Evolutionary conservation across 2,113 vertebrate species (phyloP).

Genomic region (Canis aureus): DNA sequence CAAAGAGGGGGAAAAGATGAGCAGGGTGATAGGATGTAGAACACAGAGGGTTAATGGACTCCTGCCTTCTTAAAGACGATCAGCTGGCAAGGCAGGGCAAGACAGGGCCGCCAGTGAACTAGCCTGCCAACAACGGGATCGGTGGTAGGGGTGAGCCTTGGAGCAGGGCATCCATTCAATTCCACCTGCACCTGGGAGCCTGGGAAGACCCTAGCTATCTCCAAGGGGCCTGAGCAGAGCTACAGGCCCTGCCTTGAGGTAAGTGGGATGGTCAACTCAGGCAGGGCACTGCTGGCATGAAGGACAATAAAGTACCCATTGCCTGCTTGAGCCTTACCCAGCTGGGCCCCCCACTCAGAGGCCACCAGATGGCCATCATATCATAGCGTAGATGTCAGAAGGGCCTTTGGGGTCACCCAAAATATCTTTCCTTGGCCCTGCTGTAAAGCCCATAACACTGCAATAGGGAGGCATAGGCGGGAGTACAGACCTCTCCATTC

Average conservation of each 20-base stretch:
- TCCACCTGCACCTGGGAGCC: background rate
- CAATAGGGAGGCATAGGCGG: background rate
- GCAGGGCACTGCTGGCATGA: background rate
- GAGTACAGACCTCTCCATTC: background rate
- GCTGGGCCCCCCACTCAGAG: background rate
- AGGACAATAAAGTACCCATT: rapidly evolving
- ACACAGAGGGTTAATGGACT: background rate
- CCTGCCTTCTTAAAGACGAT: background rate
- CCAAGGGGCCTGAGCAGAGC: background rate
- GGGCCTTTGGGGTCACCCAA: background rate
- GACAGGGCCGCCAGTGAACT: too few relatives aligned
- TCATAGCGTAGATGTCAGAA: background rate
- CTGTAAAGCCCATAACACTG: rapidly evolving
- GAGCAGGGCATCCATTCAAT: background rate
- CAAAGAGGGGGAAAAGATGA: background rate
- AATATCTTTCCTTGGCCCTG: background rate
- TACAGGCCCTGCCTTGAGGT: background rate
- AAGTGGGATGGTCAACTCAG: background rate
- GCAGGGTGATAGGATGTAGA: background rate
- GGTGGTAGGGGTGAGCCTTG: background rate
- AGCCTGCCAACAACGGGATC: too few relatives aligned
- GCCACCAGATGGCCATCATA: background rate
- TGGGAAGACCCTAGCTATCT: background rate
- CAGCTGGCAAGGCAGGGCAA: too few relatives aligned
- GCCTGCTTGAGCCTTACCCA: background rate